Evolutionary conservation across 1,140 invertebrate species (phyloP).

Genomic region (Panagrolaimus sp.): DNA sequence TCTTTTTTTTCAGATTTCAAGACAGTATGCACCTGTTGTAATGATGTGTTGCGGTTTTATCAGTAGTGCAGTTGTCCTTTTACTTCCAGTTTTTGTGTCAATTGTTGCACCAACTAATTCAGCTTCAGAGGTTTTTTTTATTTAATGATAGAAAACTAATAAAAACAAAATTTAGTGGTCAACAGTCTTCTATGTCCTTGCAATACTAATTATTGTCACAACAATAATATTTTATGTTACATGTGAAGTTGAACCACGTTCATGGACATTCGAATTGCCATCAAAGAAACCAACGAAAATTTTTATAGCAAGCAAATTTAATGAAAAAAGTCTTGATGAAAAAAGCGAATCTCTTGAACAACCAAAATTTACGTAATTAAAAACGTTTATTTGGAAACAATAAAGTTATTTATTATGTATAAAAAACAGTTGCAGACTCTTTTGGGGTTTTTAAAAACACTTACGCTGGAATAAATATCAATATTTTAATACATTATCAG

Average conservation of each 20-base stretch:
- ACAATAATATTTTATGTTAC: conserved; percentile 22
- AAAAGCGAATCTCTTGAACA: too few species aligned
- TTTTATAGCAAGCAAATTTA: too few species aligned
- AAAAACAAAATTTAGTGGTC: background rate
- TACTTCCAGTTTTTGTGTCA: conserved; percentile 7
- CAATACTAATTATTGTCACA: background rate
- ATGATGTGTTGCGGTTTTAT: background rate
- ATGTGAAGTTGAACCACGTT: conserved; percentile 14
- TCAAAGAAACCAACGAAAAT: background rate
- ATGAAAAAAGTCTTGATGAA: too few species aligned
- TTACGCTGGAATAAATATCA: too few species aligned
- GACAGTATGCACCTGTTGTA: conserved; percentile 5
- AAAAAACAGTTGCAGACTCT: too few species aligned
- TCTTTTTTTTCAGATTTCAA: conserved; percentile 11
- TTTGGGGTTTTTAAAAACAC: too few species aligned
- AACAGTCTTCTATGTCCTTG: conserved; percentile 9
- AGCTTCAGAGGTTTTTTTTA: background rate
- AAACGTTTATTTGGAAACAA: too few species aligned
- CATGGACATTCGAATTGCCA: conserved; percentile 12
- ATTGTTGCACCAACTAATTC: conserved; percentile 16
- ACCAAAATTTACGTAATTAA: too few species aligned
- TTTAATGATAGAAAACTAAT: background rate
- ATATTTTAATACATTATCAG: too few species aligned
- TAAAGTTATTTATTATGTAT: too few species aligned
- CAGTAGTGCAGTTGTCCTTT: background rate